Conservation (phyloP, 2,888 invertebrate species). For the Bedellia somnulentella region DNA sequence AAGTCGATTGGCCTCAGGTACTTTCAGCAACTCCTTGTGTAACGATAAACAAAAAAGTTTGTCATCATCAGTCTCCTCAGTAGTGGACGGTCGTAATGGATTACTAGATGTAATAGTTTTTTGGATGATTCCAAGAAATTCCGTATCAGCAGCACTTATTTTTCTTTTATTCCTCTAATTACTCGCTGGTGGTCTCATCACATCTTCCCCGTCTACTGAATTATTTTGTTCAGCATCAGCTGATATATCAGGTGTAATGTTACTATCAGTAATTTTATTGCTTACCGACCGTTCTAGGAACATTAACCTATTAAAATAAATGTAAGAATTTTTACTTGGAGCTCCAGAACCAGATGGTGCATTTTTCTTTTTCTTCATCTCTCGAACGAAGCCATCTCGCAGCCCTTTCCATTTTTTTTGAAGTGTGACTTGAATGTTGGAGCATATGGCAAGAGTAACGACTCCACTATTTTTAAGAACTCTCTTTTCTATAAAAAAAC, state of each 20-base stretch:
- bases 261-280: too few species aligned
- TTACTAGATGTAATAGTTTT: background rate
- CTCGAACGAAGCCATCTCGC: conserved; percentile 3
- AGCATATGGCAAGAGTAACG: conserved; percentile 13
- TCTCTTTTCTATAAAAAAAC: conserved; percentile 11
- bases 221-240: too few species aligned
- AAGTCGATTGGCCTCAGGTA: background rate
- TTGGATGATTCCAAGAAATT: background rate
- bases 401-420: conserved; percentile 5
- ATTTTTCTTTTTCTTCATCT: conserved; percentile 3
- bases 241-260: too few species aligned
- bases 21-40: background rate
- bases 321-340: too few species aligned
- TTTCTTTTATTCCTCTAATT: background rate
- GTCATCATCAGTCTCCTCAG: background rate
- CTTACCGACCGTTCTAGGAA: too few species aligned
- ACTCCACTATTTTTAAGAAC: conserved; percentile 12
- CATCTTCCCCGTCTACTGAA: too few species aligned
- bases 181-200: too few species aligned
- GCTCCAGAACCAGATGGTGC: too few species aligned
- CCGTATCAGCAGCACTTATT: background rate
- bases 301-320: too few species aligned
- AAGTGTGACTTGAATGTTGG: conserved; percentile 11
- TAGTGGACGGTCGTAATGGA: background rate
- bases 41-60: background rate